Evolutionary conservation across 2,797 vertebrate species (phyloP), one percentile per base, ranked within the genome.

Genomic region (Antrozous pallidus): DNA sequence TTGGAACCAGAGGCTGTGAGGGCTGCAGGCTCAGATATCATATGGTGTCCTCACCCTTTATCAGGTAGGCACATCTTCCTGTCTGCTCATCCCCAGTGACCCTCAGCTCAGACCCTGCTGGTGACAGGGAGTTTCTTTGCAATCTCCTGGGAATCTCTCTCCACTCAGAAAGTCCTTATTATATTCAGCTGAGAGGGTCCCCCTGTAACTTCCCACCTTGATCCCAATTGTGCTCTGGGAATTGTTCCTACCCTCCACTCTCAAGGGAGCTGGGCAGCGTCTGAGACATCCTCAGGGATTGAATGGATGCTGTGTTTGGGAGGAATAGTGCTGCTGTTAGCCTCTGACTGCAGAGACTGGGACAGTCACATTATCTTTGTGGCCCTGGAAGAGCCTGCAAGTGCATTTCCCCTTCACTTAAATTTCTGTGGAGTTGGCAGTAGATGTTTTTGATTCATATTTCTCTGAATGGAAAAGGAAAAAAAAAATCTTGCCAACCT

Each of bases 381-480:
- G 14, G 8, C 33, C 26, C 73, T 40, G 36, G 56, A 61, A 84
- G 73, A 31, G 36, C 51, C 86, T 70, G 22, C 11, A 45, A 87
- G 33, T 67, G 6, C 3, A 4, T 5, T 88, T 75, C 40, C 49
- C 61, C n/a, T 86, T 36, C 40, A 24, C 9, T 18, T 70, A 31
- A 9, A 36, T 47, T 63, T 89, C 87, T 88, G 14, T 93, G 69
- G 51, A 88, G 73, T 67, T 71, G 54, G 9, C 42, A 17, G 18
- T 80, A 38, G 28, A 26, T 85, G 71, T 47, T 67, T 88, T 63
- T 94, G 40, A 73, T 89, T 73, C 49, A 47, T 20, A 7, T 63
- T 88, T 96, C 63, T 93, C 61, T 69, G 58, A 90, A 88, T 65
- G 56, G 40, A 84, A 75, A 90, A 78, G 65, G 22, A n/a, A 67